phyloP scores from a whole-genome alignment of 2,113 vertebrate species.

The Origma solitaria region DNA sequence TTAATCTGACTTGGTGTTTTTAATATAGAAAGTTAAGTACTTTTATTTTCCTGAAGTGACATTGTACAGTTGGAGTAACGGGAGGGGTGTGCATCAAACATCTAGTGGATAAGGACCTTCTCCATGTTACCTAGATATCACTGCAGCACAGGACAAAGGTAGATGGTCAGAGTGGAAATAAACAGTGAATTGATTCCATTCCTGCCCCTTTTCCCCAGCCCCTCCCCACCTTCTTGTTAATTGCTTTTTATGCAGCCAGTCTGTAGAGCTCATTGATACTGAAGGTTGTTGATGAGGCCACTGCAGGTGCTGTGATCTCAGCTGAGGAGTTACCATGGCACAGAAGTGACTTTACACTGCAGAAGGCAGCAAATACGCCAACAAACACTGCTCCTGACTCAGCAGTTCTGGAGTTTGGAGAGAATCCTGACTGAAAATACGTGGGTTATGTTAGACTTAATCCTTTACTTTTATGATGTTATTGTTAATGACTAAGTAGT shows the following conservation, averaged over 20 bases:
- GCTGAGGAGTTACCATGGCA: neutral
- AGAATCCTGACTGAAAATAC: neutral
- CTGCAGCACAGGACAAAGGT: no score
- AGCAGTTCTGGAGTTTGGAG: neutral
- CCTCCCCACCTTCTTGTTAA: neutral
- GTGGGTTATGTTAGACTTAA: neutral
- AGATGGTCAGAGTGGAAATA: neutral
- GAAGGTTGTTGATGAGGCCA: neutral
- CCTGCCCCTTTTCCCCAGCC: neutral
- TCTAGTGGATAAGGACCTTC: neutral
- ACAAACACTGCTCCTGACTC: neutral
- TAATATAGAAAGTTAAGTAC: neutral
- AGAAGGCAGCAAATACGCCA: neutral
- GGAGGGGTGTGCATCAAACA: neutral
- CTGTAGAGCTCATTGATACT: neutral
- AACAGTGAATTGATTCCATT: accelerated
- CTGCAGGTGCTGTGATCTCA: neutral
- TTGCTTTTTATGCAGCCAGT: neutral
- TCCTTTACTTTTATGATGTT: neutral
- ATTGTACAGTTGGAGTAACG: neutral
- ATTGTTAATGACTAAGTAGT: neutral
- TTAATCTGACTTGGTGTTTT: neutral
- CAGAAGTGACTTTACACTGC: neutral
- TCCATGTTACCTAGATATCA: neutral
- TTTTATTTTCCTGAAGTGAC: neutral